Evolutionary conservation across 2,797 vertebrate species (phyloP), one percentile per base, ranked within the genome.

Genomic region (Bovichtus diacanthus): DNA sequence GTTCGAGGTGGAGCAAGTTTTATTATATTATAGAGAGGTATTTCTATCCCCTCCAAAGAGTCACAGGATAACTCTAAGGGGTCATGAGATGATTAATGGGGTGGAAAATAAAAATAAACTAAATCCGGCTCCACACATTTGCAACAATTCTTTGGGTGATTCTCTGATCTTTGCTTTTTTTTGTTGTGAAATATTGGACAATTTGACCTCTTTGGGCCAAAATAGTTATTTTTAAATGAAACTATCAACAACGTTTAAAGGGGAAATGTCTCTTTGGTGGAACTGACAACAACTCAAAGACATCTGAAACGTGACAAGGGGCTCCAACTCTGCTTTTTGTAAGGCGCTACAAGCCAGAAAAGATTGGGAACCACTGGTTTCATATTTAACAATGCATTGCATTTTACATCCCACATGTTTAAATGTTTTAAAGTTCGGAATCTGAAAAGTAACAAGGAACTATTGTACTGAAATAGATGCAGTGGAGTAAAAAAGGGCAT

Each of bases 301-400:
- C 8, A 43, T 43, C 16, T 43, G 1, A 43, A 43, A 43, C 0
- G 3, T 43, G 41, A 43, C 41, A 43, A 43, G 7, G 16, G n/a
- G n/a, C n/a, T n/a, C n/a, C n/a, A n/a, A n/a, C n/a, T n/a, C n/a
- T n/a, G n/a, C 16, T 43, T 43, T 43, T 43, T 43, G 41, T 18
- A 19, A 43, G 41, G 16, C n/a, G n/a, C n/a, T n/a, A n/a, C n/a
- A n/a, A 43, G 3, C 7, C 44, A 10, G 47, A 21, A 5, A 47
- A 43, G 0, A n/a, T 43, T 41, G 0, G 5, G 16, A 21, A 47
- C 18, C 43, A 63, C 5, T 47, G 29, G 16, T 29, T 34, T 31
- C 13, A 36, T 59, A 23, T 59, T 39, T 25, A 41, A 43, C 15
- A 60, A 38, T 4, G 1, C 0, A 16, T 15, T 29, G 1, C 31